Evolutionary conservation across 2,113 vertebrate species (phyloP).

Genomic region (Pagrus major): DNA sequence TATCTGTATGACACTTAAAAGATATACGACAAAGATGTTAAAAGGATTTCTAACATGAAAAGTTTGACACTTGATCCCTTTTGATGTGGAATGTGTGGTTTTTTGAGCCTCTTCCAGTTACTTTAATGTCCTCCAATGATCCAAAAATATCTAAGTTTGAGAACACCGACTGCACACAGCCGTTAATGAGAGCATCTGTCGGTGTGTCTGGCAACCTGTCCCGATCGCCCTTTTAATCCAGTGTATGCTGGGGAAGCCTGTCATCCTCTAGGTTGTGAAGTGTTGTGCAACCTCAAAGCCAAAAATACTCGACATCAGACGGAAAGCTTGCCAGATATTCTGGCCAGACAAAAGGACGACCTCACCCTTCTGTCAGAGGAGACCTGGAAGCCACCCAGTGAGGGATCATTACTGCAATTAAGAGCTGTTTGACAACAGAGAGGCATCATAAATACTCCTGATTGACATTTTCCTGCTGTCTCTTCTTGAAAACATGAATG

Average conservation of each 20-base stretch:
- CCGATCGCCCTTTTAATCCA: conserved; percentile 24
- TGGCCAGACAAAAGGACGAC: conserved; percentile 21
- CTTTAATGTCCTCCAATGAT: not conserved
- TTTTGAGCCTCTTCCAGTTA: not conserved
- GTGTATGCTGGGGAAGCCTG: conserved; percentile 1
- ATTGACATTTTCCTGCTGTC: not conserved
- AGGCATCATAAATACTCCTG: not conserved
- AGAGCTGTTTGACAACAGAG: not conserved
- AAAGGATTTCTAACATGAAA: not conserved
- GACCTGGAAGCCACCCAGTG: conserved; percentile 23
- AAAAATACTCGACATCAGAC: conserved; percentile 20
- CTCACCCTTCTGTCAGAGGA: conserved; percentile 16
- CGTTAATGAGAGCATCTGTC: conserved; percentile 37
- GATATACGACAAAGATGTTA: not conserved
- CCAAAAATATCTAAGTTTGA: not conserved
- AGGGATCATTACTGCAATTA: conserved; percentile 39
- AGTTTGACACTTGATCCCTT: not conserved
- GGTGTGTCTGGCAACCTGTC: conserved; percentile 21
- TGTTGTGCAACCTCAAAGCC: conserved; percentile 16
- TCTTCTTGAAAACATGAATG: not conserved
- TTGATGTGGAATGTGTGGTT: not conserved
- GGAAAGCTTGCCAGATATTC: conserved; percentile 32
- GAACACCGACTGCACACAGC: not conserved
- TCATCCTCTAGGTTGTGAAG: conserved; percentile 9
- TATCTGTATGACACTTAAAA: not conserved